Evolutionary conservation across 1,140 invertebrate species (phyloP).

Genomic region (Ruditapes philippinarum): DNA sequence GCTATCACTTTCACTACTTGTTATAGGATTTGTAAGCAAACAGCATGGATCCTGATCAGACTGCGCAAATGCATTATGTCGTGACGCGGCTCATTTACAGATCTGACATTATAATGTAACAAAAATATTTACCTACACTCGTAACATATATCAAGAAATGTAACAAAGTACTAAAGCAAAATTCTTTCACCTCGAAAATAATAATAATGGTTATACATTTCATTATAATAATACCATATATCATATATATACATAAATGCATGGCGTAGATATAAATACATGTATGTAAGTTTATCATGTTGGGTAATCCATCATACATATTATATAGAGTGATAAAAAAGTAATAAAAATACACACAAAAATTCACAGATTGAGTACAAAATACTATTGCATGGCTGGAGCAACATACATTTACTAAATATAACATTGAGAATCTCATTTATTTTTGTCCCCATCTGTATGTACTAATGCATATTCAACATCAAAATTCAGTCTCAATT

Average conservation of each 20-base stretch:
- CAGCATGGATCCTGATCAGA: too few species aligned
- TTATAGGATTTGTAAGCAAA: too few species aligned
- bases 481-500: too few species aligned
- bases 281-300: background rate
- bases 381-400: constrained; percentile 9
- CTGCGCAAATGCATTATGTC: too few species aligned
- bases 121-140: background rate
- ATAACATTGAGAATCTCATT: background rate
- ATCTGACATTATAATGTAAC: background rate
- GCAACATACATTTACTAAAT: background rate
- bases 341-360: constrained; percentile 26
- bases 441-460: background rate
- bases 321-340: background rate
- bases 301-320: too few species aligned
- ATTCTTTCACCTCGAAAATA: background rate
- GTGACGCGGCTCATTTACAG: background rate
- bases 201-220: background rate
- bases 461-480: background rate
- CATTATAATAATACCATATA: background rate
- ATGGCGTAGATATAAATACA: constrained; percentile 21
- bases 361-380: background rate
- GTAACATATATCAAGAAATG: background rate
- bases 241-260: constrained; percentile 34
- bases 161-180: background rate
- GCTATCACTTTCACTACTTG: too few species aligned